These are phyloP conservation scores for Indicator indicator DNA, from an alignment of 2,113 vertebrate genomes.

Conservation along the genomic window DNA sequence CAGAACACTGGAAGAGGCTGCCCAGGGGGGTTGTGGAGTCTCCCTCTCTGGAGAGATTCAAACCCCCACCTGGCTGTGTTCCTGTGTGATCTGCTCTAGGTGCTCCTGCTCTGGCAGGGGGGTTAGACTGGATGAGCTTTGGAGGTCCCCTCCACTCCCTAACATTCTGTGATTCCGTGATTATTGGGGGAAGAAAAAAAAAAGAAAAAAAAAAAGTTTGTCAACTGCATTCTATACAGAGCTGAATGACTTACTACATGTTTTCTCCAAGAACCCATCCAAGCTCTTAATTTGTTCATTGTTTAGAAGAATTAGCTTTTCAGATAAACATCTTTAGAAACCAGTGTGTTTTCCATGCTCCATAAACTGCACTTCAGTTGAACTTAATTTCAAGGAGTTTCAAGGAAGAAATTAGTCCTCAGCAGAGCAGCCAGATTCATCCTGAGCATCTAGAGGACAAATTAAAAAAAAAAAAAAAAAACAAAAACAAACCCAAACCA, in stretches of 20 bases:
- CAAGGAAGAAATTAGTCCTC: slow-evolving; percentile 63
- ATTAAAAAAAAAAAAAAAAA: slow-evolving; percentile 1
- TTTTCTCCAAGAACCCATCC: background rate
- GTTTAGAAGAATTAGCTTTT: background rate
- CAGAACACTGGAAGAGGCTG: too few species aligned
- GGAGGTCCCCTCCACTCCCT: too few species aligned
- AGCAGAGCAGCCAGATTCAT: slow-evolving; percentile 54
- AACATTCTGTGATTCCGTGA: too few species aligned
- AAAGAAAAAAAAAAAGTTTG: too few species aligned
- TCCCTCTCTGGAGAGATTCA: too few species aligned
- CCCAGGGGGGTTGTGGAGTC: too few species aligned
- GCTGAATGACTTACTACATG: background rate
- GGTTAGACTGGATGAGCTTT: too few species aligned
- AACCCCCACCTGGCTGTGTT: too few species aligned
- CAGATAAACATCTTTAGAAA: slow-evolving; percentile 27
- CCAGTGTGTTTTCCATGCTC: background rate
- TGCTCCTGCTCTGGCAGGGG: too few species aligned
- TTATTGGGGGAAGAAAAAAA: too few species aligned
- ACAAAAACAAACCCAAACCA: background rate
- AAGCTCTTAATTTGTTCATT: background rate
- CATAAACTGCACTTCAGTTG: slow-evolving; percentile 21
- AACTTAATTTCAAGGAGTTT: slow-evolving; percentile 62
- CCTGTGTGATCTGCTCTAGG: too few species aligned
- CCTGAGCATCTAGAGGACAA: slow-evolving; percentile 50
- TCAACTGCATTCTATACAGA: background rate